Conservation (phyloP, 2,888 invertebrate genomes). For the Ephialtes manifestator region DNA sequence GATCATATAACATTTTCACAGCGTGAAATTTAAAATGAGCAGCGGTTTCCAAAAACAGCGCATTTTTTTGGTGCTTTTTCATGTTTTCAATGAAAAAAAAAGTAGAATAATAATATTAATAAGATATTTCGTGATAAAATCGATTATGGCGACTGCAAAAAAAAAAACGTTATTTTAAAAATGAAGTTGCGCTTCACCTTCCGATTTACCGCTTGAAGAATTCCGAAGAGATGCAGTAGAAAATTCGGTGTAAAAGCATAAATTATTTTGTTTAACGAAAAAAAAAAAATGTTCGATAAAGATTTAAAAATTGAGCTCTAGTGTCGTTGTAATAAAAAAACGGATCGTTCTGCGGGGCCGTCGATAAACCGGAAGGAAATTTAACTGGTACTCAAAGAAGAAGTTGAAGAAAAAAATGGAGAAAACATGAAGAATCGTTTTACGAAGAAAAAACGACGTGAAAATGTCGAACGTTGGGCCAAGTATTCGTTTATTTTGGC, state of each 20-base stretch:
- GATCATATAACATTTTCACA: background rate
- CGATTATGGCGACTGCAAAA: background rate
- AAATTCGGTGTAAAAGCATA: constrained; percentile 11
- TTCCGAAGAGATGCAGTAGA: background rate
- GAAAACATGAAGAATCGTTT: background rate
- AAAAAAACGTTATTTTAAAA: background rate
- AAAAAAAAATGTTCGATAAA: background rate
- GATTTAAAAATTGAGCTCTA: background rate
- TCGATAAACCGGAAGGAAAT: background rate
- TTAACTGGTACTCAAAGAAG: background rate
- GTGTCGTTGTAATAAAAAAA: background rate
- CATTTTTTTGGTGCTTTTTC: background rate
- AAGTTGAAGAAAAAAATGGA: background rate
- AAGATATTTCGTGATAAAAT: background rate
- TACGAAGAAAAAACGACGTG: background rate
- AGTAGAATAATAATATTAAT: background rate
- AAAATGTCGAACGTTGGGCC: constrained; percentile 19
- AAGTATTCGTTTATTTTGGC: background rate
- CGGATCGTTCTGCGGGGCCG: no score
- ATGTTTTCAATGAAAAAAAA: background rate
- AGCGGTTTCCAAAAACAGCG: background rate
- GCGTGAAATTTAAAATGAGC: background rate
- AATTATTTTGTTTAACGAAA: background rate
- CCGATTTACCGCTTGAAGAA: background rate
- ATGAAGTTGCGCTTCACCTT: background rate